Evolutionary conservation across 2,888 invertebrate species (phyloP).

Genomic region (Philereme transversata): DNA sequence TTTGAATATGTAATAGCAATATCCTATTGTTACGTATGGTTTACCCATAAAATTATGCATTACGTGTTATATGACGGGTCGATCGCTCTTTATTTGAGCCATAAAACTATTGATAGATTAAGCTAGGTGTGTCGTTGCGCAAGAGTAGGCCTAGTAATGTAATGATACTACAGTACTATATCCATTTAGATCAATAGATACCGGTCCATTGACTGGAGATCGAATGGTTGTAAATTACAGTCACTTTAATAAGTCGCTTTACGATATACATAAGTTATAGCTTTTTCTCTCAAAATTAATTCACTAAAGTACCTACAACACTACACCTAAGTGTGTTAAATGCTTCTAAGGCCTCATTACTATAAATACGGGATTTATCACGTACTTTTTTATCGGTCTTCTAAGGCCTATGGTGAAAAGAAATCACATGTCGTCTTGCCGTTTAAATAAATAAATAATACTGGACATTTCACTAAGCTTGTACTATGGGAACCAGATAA

Average conservation of each 20-base stretch:
- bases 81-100: conserved; percentile 35
- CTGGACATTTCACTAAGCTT: too few relatives aligned
- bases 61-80: conserved; percentile 25
- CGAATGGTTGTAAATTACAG: conserved; percentile 13
- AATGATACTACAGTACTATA: conserved; percentile 43
- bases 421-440: too few relatives aligned
- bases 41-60: conserved; percentile 8
- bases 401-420: too few relatives aligned
- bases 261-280: too few relatives aligned
- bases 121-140: conserved; percentile 47
- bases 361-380: too few relatives aligned
- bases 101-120: conserved; percentile 21
- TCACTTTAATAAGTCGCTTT: not conserved
- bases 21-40: not conserved
- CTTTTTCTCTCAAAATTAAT: too few relatives aligned
- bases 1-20: not conserved
- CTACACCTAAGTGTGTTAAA: too few relatives aligned
- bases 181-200: conserved; percentile 28
- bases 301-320: too few relatives aligned
- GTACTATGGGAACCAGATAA: too few relatives aligned
- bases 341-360: too few relatives aligned
- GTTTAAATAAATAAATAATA: too few relatives aligned
- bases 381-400: too few relatives aligned
- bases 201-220: conserved; percentile 31
- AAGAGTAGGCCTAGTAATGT: conserved; percentile 49